phyloP scores from a whole-genome alignment of 1,140 invertebrate species.

The Brachionus rotundiformis region DNA sequence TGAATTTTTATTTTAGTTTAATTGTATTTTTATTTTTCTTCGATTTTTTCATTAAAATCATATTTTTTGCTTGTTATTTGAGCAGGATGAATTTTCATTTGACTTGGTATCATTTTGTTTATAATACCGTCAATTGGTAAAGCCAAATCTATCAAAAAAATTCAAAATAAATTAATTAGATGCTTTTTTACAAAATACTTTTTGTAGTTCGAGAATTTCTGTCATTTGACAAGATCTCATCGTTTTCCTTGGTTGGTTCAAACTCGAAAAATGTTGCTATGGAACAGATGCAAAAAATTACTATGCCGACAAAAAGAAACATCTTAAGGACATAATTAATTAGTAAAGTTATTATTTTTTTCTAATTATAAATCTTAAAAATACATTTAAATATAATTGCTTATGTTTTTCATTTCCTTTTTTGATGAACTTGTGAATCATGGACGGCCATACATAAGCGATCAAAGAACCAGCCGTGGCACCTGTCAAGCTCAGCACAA shows the following conservation, averaged over 20 bases:
- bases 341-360: no score
- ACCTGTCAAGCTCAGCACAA: conserved; percentile 85
- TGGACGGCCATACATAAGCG: conserved; percentile 84
- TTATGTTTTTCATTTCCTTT: neutral
- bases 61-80: neutral
- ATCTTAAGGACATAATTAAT: neutral
- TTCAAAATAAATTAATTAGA: neutral
- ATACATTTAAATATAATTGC: conserved; percentile 20
- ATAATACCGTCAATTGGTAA: neutral
- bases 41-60: neutral
- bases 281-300: conserved; percentile 31
- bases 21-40: neutral
- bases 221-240: conserved; percentile 1
- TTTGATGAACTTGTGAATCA: conserved; percentile 63
- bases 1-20: no score
- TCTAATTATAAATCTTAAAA: no score
- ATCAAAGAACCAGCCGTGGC: conserved; percentile 92
- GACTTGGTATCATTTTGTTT: neutral
- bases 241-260: conserved; percentile 45
- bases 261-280: conserved; percentile 45
- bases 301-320: conserved; percentile 20
- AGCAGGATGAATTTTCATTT: neutral
- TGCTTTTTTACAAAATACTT: neutral
- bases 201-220: neutral
- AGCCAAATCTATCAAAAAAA: neutral